phyloP scores from a whole-genome alignment of 2,797 vertebrate species.

The Pampus argenteus region DNA sequence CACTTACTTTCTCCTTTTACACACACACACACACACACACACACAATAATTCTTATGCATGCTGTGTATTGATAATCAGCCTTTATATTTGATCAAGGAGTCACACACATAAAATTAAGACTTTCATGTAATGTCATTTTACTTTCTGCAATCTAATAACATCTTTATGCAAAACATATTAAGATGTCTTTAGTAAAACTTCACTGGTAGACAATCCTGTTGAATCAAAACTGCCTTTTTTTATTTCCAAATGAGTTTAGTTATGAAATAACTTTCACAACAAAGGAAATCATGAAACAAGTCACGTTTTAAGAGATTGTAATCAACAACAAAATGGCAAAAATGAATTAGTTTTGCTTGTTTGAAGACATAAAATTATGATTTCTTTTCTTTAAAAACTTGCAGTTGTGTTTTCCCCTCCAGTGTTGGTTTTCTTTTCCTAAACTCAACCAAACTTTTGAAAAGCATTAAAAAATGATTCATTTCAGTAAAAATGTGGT shows the following conservation, averaged over 20 bases:
- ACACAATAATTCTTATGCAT: not conserved
- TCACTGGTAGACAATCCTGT: not conserved
- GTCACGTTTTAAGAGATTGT: not conserved
- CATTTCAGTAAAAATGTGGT: too few species aligned
- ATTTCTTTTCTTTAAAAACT: too few species aligned
- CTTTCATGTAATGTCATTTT: not conserved
- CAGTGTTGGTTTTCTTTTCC: too few species aligned
- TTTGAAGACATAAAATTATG: too few species aligned
- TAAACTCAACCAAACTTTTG: too few species aligned
- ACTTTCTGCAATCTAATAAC: not conserved
- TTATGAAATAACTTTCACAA: too few species aligned
- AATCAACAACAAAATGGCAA: too few species aligned
- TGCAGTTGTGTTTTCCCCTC: too few species aligned
- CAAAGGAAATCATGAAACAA: not conserved
- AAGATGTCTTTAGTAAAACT: not conserved
- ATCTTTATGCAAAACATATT: not conserved
- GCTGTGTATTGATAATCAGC: slow-evolving; percentile 29
- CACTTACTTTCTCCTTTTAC: slow-evolving; percentile 17
- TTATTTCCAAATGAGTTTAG: not conserved
- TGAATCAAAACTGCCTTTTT: not conserved
- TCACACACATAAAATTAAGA: slow-evolving; percentile 17
- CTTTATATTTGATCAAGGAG: slow-evolving; percentile 40
- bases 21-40: slow-evolving; percentile 22
- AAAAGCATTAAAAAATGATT: too few species aligned
- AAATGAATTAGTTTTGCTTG: too few species aligned